Base-by-base conservation (phyloP, 2,888 invertebrate genomes). In the Bombyx huttoni region DNA sequence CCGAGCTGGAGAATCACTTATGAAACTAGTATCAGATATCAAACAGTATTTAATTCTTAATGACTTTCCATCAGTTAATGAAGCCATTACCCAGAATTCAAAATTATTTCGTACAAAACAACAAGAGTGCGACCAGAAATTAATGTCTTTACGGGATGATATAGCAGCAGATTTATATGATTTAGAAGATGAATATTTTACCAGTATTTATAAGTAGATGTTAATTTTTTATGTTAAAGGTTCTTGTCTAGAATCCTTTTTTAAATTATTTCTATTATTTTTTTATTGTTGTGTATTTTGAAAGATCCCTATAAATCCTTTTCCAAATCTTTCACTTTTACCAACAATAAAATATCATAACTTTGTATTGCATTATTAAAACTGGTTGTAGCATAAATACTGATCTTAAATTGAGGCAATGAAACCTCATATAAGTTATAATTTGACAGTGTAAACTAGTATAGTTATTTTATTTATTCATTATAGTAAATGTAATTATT, bases 11-110 rank as follows among this genome's bases (percentile, higher is more conserved):
- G 98, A 99, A 87, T 98, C 98, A 0, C 81, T 99, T 33, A 96
- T 98, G 95, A 98, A 98, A 79, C 89, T 99, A 34, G 98, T 98
- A 0, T 97, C 98, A 0, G 98, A 99, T 75, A 96, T 99, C 57
- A 99, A 99, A 72, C 98, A 99, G 74, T 99, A 98, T 79, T 89
- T 99, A 48, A 98, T 99, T 67, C 90, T 99, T 14, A 99, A 99
- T 78, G 99, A 99, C 82, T 99, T 99, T 75, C 98, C 98, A 48
- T 98, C 98, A 1, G 97, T 99, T 0, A 99, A 99, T 78, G 98
- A 98, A 72, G 96, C 98, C 0, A 98, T 99, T 58, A 94, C 95
- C n/a, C 94, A 95, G 63, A 98, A 97, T 74, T 96, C 96, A 0
- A 95, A 96, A 73, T 80, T 97, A 10, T 97, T 96, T 72, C 92